Conservation (phyloP, 2,797 vertebrate species). For the Synanceia verrucosa region DNA sequence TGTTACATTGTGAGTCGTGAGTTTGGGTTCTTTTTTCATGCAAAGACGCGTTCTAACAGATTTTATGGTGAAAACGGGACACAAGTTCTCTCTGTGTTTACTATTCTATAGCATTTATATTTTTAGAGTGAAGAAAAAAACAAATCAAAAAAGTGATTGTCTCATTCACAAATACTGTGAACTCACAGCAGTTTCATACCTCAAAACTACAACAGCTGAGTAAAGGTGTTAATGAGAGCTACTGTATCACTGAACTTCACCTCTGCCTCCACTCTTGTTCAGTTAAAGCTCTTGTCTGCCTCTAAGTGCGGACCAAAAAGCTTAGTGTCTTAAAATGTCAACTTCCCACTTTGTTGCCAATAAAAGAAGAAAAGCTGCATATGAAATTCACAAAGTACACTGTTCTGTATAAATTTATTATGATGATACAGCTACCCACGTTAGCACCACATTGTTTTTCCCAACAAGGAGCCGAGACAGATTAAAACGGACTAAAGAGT, state of each 20-base stretch:
- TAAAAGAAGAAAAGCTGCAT: neutral
- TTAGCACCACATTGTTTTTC: neutral
- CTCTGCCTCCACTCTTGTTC: neutral
- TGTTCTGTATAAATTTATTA: constrained; percentile 53
- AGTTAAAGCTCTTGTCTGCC: neutral
- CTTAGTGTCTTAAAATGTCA: constrained; percentile 54
- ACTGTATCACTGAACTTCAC: neutral
- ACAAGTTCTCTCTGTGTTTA: neutral
- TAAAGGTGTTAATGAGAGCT: neutral
- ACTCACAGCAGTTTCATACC: neutral
- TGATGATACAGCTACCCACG: constrained; percentile 1
- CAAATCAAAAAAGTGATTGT: neutral
- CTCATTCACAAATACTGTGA: neutral
- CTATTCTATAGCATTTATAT: neutral
- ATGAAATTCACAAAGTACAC: constrained; percentile 5
- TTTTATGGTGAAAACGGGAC: neutral
- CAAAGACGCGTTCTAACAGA: no score
- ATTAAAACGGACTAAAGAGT: neutral
- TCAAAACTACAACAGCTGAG: neutral
- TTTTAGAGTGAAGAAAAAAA: neutral
- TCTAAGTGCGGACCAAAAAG: constrained; percentile 22
- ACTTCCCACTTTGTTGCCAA: constrained; percentile 17
- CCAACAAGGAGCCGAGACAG: neutral
- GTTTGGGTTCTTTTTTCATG: no score
- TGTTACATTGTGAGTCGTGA: no score